Percentiles rank a stretch among this genome's conserved stretches.
Conservation (phyloP, 2,888 invertebrate genomes). For the Hypomecis punctinalis region DNA sequence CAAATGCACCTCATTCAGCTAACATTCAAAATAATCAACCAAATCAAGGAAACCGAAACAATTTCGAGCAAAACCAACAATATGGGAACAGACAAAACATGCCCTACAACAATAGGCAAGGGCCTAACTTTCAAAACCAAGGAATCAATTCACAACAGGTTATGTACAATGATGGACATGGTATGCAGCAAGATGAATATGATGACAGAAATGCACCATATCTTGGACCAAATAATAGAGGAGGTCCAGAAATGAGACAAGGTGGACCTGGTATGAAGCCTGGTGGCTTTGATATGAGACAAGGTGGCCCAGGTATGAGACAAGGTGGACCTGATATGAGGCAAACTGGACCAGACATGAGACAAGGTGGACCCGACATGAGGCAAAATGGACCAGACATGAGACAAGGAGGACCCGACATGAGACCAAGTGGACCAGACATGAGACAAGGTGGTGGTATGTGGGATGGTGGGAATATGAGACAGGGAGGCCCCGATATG, state of each 20-base stretch:
- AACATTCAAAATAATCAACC: slow-evolving; percentile 38
- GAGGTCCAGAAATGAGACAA: neutral
- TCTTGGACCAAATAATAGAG: slow-evolving; percentile 33
- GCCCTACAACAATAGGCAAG: slow-evolving; percentile 51
- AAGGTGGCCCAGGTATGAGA: slow-evolving; percentile 3
- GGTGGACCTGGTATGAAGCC: no score
- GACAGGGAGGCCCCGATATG: slow-evolving; percentile 12
- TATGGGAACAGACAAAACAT: slow-evolving; percentile 55
- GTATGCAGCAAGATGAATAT: slow-evolving; percentile 53
- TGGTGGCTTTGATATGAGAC: no score
- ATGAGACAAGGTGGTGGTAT: slow-evolving; percentile 15
- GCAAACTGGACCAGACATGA: slow-evolving; percentile 16
- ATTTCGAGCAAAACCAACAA: slow-evolving; percentile 51
- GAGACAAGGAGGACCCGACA: slow-evolving; percentile 11
- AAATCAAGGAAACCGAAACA: slow-evolving; percentile 56
- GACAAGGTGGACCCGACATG: slow-evolving; percentile 19
- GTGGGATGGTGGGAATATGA: slow-evolving; percentile 10
- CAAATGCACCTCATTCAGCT: slow-evolving; percentile 25
- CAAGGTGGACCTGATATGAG: slow-evolving; percentile 15
- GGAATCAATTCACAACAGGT: slow-evolving; percentile 48
- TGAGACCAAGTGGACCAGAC: slow-evolving; percentile 9
- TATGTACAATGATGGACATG: slow-evolving; percentile 48
- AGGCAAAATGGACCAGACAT: no score
- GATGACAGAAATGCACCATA: slow-evolving; percentile 56
- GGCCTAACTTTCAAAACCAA: slow-evolving; percentile 49